Conservation (phyloP, 2,888 invertebrate species). For the Pyrrhia umbra region DNA sequence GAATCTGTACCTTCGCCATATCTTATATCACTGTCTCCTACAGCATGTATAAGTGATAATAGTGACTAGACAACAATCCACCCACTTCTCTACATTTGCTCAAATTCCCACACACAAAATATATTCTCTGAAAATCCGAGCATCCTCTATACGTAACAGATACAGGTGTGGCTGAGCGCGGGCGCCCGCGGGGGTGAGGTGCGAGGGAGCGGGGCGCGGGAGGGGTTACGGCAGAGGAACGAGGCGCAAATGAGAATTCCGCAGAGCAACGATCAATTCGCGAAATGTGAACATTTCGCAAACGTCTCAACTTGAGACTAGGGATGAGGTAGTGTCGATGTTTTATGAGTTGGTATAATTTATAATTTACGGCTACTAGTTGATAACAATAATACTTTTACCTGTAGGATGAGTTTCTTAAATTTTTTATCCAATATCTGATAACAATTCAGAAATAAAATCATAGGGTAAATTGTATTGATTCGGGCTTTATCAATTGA, state of each 20-base stretch:
- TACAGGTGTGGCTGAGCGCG: conserved; percentile 67
- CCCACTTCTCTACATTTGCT: background rate
- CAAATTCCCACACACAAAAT: conserved; percentile 9
- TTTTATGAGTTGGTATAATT: background rate
- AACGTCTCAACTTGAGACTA: conserved; percentile 87
- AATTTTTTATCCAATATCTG: no score
- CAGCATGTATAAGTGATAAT: background rate
- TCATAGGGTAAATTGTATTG: no score
- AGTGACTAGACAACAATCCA: background rate
- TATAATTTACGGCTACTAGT: background rate
- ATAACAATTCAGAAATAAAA: no score
- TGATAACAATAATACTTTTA: background rate
- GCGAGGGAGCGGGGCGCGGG: conserved; percentile 13
- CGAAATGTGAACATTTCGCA: conserved; percentile 89
- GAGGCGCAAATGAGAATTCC: conserved; percentile 88
- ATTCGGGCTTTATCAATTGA: no score
- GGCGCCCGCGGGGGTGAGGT: conserved; percentile 32
- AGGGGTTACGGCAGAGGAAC: conserved; percentile 38
- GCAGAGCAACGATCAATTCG: conserved; percentile 87
- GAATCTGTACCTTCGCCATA: no score
- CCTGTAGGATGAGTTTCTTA: no score
- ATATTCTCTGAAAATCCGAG: conserved; percentile 10
- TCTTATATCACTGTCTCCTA: no score
- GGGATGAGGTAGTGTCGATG: conserved; percentile 58
- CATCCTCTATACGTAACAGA: conserved; percentile 61